Evolutionary conservation across 2,888 invertebrate genomes (phyloP).

Genomic region (Xestoiulus laeticollis): DNA sequence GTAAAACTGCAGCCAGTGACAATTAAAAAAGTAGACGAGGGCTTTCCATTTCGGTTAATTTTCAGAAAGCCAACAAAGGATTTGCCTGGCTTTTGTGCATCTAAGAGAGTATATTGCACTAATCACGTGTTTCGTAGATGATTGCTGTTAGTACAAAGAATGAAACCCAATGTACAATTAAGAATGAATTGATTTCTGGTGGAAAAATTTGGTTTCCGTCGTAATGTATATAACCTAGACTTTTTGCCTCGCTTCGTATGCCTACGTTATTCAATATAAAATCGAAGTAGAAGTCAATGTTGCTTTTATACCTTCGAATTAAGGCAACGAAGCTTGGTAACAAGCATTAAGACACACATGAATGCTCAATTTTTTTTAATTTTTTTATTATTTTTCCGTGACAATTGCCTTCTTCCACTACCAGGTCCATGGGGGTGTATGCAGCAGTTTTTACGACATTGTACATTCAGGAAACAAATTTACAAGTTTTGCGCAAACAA

Average conservation of each 20-base stretch:
- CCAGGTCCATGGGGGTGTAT: neutral
- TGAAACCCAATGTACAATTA: neutral
- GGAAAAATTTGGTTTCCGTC: neutral
- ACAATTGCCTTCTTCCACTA: neutral
- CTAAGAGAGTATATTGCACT: neutral
- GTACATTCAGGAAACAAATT: neutral
- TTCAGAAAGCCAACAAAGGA: neutral
- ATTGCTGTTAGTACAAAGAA: neutral
- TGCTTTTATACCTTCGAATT: neutral
- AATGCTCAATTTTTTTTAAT: neutral
- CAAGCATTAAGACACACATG: neutral
- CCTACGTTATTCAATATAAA: neutral
- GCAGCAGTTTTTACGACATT: neutral
- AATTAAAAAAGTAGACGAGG: neutral
- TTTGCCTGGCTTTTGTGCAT: neutral
- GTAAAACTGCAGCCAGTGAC: neutral
- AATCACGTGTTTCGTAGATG: neutral
- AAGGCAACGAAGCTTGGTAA: neutral
- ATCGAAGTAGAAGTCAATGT: neutral
- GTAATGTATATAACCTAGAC: neutral
- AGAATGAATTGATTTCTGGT: neutral
- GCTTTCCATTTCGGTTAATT: neutral
- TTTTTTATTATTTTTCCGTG: slow-evolving; percentile 24
- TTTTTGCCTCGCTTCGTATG: neutral
- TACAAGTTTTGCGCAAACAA: neutral